Evolutionary conservation across 2,888 invertebrate species (phyloP).

Genomic region (Caenorhabditis doughertyi): DNA sequence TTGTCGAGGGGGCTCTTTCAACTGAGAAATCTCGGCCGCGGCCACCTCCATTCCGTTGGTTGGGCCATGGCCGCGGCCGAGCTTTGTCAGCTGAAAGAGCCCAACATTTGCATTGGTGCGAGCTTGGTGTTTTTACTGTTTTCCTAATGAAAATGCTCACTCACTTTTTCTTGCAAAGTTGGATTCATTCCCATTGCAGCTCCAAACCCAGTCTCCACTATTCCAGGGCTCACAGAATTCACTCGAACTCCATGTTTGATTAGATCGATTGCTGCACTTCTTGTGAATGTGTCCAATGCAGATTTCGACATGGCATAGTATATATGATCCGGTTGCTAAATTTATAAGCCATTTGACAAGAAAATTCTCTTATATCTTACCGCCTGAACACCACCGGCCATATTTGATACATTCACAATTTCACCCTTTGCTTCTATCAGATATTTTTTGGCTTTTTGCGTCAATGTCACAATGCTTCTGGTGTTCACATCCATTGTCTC

Average conservation of each 20-base stretch:
- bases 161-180: not conserved
- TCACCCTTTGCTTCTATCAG: slow-evolving; percentile 32
- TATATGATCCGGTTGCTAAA: slow-evolving; percentile 26
- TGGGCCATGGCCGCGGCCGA: no score
- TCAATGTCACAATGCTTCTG: slow-evolving; percentile 23
- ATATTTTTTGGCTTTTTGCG: slow-evolving; percentile 31
- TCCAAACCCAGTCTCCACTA: slow-evolving; percentile 22
- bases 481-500: slow-evolving; percentile 24
- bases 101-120: not conserved
- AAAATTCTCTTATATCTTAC: no score
- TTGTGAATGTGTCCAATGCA: slow-evolving; percentile 42
- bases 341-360: not conserved
- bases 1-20: no score
- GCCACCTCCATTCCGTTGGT: no score
- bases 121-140: slow-evolving; percentile 28
- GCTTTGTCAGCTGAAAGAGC: no score
- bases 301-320: slow-evolving; percentile 51
- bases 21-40: no score
- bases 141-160: not conserved
- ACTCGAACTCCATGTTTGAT: slow-evolving; percentile 46
- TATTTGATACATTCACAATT: slow-evolving; percentile 51
- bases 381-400: slow-evolving; percentile 42
- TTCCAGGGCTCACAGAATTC: slow-evolving; percentile 51
- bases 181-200: slow-evolving; percentile 35
- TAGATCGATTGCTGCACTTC: slow-evolving; percentile 23